phyloP scores from a whole-genome alignment of 2,888 invertebrate species.

The Agonopterix heracliana region DNA sequence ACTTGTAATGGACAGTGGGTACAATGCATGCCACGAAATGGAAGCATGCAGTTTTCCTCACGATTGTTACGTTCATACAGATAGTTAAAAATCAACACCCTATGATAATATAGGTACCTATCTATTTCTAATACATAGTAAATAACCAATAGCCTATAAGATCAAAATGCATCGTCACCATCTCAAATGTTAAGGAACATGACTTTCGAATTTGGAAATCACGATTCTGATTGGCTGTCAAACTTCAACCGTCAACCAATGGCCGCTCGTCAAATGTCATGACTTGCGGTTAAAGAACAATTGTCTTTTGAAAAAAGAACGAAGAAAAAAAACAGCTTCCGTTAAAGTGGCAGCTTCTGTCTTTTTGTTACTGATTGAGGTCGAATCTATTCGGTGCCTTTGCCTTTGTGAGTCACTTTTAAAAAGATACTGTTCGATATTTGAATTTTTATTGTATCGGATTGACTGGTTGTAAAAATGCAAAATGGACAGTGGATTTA shows the following conservation, averaged over 20 bases:
- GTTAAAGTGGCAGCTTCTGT: conserved; percentile 68
- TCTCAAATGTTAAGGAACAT: conserved; percentile 67
- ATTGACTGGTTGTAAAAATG: no score
- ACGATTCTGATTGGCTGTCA: conserved; percentile 70
- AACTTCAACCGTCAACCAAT: conserved; percentile 63
- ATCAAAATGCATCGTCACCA: conserved; percentile 46
- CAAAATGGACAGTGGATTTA: no score
- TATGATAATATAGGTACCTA: conserved; percentile 1
- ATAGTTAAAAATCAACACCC: background rate
- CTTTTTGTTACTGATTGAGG: conserved; percentile 30
- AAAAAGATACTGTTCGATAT: conserved; percentile 20
- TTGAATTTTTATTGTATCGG: conserved; percentile 4
- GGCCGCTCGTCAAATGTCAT: conserved; percentile 69
- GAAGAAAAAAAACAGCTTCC: conserved; percentile 57
- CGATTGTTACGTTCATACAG: no score
- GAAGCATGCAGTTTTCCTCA: no score
- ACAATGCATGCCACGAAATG: no score
- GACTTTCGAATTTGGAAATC: conserved; percentile 67
- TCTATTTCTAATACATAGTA: conserved; percentile 13
- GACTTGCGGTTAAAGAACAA: conserved; percentile 64
- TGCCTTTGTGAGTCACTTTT: conserved; percentile 35
- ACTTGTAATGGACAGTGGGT: no score
- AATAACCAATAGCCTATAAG: conserved; percentile 8
- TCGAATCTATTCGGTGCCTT: conserved; percentile 21
- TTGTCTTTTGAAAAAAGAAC: conserved; percentile 42